Evolutionary conservation across 1,140 invertebrate genomes (phyloP).

Genomic region (Hetaerina americana): DNA sequence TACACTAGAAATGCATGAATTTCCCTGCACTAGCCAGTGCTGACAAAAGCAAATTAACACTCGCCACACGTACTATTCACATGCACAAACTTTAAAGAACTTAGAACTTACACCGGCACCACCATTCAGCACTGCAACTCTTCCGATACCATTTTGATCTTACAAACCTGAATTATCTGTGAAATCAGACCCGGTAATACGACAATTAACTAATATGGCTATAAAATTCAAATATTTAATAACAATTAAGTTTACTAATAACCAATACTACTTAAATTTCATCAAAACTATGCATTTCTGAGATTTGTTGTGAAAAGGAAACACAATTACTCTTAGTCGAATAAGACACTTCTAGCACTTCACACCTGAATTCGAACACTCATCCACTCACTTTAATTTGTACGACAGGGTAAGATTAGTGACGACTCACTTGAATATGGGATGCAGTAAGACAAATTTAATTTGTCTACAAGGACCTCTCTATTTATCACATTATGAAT

Average conservation of each 20-base stretch:
- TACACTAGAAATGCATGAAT: not conserved
- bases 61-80: not conserved
- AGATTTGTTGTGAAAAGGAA: no score
- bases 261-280: no score
- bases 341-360: not conserved
- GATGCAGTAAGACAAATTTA: not conserved
- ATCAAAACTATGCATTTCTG: no score
- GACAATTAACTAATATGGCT: not conserved
- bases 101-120: not conserved
- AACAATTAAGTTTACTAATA: no score
- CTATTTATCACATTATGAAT: slow-evolving; percentile 1
- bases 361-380: not conserved
- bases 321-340: no score
- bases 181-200: no score
- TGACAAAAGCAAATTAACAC: not conserved
- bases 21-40: not conserved
- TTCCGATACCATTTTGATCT: not conserved
- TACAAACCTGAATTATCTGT: not conserved
- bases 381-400: not conserved
- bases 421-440: not conserved
- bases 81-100: not conserved
- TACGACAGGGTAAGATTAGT: not conserved
- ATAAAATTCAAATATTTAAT: no score
- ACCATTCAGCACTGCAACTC: not conserved
- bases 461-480: not conserved